Conservation (phyloP, 2,113 vertebrate species). For the Opisthocomus hoazin region DNA sequence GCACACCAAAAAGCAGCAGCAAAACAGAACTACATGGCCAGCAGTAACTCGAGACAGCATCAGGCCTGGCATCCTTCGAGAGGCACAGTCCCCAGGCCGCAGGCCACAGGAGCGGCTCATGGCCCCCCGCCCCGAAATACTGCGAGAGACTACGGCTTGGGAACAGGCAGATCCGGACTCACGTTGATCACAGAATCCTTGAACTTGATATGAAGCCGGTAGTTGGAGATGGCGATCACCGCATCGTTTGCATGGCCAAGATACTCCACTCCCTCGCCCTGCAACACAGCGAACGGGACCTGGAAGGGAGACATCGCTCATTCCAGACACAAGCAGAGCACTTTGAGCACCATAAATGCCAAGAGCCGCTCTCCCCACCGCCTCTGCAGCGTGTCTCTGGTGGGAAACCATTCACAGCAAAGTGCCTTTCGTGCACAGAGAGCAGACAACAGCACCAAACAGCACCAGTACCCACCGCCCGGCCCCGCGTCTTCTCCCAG, state of each 20-base stretch:
- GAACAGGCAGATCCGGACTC: slow-evolving; percentile 58
- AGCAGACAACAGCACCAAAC: not conserved
- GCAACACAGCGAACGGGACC: slow-evolving; percentile 95
- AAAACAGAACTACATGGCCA: not conserved
- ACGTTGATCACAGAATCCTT: slow-evolving; percentile 98
- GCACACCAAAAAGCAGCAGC: not conserved
- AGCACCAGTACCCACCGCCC: not conserved
- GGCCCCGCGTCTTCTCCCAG: not conserved
- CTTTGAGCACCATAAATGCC: not conserved
- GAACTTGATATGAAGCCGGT: slow-evolving; percentile 97
- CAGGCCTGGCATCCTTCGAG: not conserved
- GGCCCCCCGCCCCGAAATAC: not conserved
- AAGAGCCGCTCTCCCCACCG: not conserved
- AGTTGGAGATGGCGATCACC: slow-evolving; percentile 97
- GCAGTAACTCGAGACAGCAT: not conserved
- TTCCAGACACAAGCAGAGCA: not conserved
- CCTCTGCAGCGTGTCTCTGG: not conserved
- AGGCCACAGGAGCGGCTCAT: not conserved
- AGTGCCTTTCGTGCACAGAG: rapidly evolving
- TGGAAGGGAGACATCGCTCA: slow-evolving; percentile 50
- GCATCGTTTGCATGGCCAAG: slow-evolving; percentile 91
- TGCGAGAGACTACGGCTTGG: not conserved
- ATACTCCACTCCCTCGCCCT: slow-evolving; percentile 97
- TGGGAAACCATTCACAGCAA: not conserved
- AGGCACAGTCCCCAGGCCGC: not conserved